A percentile compares a stretch with the other conserved stretches of the same genome.
Conservation (phyloP, 2,888 invertebrate species). For the Strigamia transsilvanica region DNA sequence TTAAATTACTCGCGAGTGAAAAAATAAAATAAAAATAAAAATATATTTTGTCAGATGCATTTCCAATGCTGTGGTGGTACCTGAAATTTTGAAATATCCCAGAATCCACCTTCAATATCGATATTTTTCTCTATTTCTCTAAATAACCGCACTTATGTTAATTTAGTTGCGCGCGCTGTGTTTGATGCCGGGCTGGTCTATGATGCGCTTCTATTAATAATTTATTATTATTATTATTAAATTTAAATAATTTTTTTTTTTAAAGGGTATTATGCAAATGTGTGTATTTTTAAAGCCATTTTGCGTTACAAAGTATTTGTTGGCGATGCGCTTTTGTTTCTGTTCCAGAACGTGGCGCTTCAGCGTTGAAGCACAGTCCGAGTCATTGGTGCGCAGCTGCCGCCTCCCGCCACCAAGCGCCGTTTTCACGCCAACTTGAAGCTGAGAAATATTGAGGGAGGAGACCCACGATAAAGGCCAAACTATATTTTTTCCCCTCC, state of each 20-base stretch:
- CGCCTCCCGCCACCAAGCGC: conserved; percentile 23
- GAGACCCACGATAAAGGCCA: conserved; percentile 2
- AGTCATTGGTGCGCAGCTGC: conserved; percentile 31
- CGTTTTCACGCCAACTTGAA: conserved; percentile 31
- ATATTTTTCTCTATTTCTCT: too few species aligned
- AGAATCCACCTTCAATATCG: too few species aligned
- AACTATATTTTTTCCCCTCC: background rate
- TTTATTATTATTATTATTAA: too few species aligned
- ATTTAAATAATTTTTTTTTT: too few species aligned
- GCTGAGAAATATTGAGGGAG: conserved; percentile 34
- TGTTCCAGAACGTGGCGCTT: conserved; percentile 11
- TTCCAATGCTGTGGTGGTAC: too few species aligned
- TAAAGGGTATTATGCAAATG: background rate
- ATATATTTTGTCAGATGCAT: too few species aligned
- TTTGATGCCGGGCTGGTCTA: too few species aligned
- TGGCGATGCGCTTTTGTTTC: conserved; percentile 1
- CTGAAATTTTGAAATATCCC: too few species aligned
- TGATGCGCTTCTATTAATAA: too few species aligned
- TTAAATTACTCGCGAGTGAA: background rate
- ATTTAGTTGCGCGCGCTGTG: too few species aligned
- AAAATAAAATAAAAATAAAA: too few species aligned
- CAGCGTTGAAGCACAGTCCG: conserved; percentile 27
- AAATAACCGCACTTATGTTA: too few species aligned
- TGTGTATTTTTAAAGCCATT: background rate
- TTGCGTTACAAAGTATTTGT: background rate